Conservation (phyloP, 2,797 vertebrate species). For the Brachymystax lenok region DNA sequence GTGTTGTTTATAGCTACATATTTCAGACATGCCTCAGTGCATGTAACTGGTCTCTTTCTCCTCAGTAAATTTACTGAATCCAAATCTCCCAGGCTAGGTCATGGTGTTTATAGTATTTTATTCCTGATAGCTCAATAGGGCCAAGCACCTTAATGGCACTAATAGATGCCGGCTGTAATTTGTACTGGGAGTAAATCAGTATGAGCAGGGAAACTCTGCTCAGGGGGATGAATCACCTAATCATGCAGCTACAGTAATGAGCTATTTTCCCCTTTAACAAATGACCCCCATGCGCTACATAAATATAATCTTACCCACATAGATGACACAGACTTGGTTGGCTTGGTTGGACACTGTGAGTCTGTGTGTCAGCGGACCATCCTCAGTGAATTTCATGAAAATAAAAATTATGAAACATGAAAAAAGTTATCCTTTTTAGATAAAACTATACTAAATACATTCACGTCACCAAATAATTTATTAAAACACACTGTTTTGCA, state of each 20-base stretch:
- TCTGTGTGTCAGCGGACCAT: neutral
- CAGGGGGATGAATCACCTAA: conserved; percentile 50
- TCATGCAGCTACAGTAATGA: conserved; percentile 50
- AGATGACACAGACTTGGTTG: conserved; percentile 40
- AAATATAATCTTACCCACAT: conserved; percentile 56
- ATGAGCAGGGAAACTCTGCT: conserved; percentile 18
- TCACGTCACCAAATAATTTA: too few species aligned
- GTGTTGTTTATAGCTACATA: too few species aligned
- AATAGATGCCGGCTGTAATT: conserved; percentile 63
- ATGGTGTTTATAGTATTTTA: conserved; percentile 42
- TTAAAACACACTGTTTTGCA: too few species aligned
- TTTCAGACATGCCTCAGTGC: too few species aligned
- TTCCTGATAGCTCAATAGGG: conserved; percentile 57
- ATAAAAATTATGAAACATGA: too few species aligned
- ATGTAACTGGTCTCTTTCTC: too few species aligned
- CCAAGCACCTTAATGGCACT: conserved; percentile 57
- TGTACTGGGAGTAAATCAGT: conserved; percentile 66
- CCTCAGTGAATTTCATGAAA: too few species aligned
- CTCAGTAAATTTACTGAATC: conserved; percentile 47
- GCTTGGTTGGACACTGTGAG: neutral
- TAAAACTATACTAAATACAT: too few species aligned
- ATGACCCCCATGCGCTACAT: conserved; percentile 46
- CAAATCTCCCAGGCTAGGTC: conserved; percentile 36
- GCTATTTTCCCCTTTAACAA: conserved; percentile 56
- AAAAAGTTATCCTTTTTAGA: too few species aligned